Conservation (phyloP, 2,113 vertebrate species). For the Drymodes brunneopygia region DNA sequence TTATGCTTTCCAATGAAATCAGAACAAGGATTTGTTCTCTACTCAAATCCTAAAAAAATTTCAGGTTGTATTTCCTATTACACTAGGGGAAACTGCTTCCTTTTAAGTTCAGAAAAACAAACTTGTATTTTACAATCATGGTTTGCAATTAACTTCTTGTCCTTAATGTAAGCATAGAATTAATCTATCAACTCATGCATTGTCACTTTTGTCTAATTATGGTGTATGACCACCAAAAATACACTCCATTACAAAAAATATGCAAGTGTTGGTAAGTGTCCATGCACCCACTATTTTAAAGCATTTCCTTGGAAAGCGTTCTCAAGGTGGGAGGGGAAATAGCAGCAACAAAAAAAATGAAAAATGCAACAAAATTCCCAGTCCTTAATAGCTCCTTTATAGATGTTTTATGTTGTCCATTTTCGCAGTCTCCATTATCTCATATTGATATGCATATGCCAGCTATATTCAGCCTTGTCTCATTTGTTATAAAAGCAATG, state of each 20-base stretch:
- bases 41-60: background rate
- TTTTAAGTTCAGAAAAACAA: background rate
- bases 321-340: background rate
- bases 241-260: background rate
- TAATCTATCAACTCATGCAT: background rate
- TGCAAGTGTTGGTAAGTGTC: background rate
- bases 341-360: background rate
- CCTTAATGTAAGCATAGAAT: background rate
- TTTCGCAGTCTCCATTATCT: background rate
- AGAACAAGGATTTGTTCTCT: background rate
- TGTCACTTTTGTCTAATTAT: background rate
- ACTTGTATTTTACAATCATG: background rate
- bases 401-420: background rate
- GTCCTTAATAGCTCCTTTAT: background rate
- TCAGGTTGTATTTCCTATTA: background rate
- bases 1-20: background rate
- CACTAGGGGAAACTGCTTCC: background rate
- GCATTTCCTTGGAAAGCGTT: background rate
- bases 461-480: background rate
- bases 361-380: accelerated
- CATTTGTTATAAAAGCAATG: conserved; percentile 22
- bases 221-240: background rate
- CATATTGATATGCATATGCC: background rate
- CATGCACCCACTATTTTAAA: background rate
- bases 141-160: background rate